Percentiles rank a stretch among this genome's conserved stretches.
phyloP scores from a whole-genome alignment of 1,140 invertebrate species.

The Coelopa frigida region DNA sequence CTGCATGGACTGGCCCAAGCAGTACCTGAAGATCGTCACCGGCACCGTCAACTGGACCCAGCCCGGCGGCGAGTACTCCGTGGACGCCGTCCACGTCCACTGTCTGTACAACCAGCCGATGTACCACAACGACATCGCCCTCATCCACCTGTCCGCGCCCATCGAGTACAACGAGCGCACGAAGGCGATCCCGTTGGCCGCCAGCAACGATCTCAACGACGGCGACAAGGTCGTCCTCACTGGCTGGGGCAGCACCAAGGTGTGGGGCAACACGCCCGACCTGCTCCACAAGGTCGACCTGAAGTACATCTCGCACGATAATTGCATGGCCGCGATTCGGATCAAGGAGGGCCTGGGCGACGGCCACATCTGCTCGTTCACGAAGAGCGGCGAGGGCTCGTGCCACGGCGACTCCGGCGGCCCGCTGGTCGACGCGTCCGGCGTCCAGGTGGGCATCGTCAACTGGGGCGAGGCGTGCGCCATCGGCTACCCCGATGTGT shows the following conservation, averaged over 20 bases:
- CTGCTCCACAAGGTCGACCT: slow-evolving; percentile 35
- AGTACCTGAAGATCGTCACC: slow-evolving; percentile 32
- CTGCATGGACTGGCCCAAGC: slow-evolving; percentile 40
- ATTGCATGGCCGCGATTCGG: slow-evolving; percentile 20
- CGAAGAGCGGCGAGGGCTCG: slow-evolving; percentile 51
- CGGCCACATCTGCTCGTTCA: slow-evolving; percentile 54
- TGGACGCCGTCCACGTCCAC: slow-evolving; percentile 25
- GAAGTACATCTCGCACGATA: slow-evolving; percentile 18
- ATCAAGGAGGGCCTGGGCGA: slow-evolving; percentile 23
- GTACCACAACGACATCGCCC: slow-evolving; percentile 49
- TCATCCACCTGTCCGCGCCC: slow-evolving; percentile 41
- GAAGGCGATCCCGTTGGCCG: slow-evolving; percentile 37
- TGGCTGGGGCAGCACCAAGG: slow-evolving; percentile 48
- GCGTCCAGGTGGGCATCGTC: slow-evolving; percentile 44
- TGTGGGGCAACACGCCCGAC: slow-evolving; percentile 30
- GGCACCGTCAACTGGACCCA: slow-evolving; percentile 29
- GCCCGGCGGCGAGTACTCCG: slow-evolving; percentile 27
- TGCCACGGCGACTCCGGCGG: slow-evolving; percentile 50
- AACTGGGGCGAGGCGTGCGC: slow-evolving; percentile 53
- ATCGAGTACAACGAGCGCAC: slow-evolving; percentile 46
- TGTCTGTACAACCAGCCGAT: slow-evolving; percentile 32
- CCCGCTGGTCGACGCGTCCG: slow-evolving; percentile 39
- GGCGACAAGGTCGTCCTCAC: slow-evolving; percentile 44
- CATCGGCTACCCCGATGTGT: slow-evolving; percentile 49
- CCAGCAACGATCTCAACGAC: slow-evolving; percentile 13